Percentiles rank a stretch among this genome's conserved stretches.
Evolutionary conservation across 2,113 vertebrate species (phyloP).

Genomic region (Mirza zaza): DNA sequence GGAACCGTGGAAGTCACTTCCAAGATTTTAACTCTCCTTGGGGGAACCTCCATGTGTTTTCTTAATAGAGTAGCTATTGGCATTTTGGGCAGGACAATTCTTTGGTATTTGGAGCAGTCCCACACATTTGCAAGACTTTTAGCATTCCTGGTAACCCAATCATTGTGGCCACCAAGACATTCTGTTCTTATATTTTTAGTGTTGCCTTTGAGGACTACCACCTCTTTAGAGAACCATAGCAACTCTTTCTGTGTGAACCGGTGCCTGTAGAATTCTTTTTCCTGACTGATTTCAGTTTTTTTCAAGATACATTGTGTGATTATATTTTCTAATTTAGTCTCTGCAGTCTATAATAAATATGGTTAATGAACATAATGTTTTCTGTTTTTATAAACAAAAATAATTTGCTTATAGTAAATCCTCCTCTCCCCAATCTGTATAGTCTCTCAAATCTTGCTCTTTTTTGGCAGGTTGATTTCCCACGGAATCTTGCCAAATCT

Average conservation of each 20-base stretch:
- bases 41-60: not conserved
- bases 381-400: conserved; percentile 24
- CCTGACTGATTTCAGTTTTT: not conserved
- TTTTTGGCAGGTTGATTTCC: conserved; percentile 94
- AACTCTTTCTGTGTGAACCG: not conserved
- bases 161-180: not conserved
- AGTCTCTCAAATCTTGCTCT: not conserved
- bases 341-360: not conserved
- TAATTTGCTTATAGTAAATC: not conserved
- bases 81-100: not conserved
- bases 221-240: not conserved
- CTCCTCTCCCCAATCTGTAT: not conserved
- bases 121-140: not conserved
- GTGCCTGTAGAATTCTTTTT: not conserved
- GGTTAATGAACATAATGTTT: not conserved
- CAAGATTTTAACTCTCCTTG: not conserved
- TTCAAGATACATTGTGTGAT: not conserved
- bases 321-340: conserved; percentile 16
- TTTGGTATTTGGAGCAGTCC: not conserved
- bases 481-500: conserved; percentile 98
- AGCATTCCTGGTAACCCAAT: not conserved
- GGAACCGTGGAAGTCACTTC: not conserved
- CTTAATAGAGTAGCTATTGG: not conserved
- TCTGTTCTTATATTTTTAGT: not conserved
- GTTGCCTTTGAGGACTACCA: not conserved